Evolutionary conservation across 2,113 vertebrate species (phyloP), one percentile per base, ranked within the genome.

Genomic region (Cyprinodon tularosa): DNA sequence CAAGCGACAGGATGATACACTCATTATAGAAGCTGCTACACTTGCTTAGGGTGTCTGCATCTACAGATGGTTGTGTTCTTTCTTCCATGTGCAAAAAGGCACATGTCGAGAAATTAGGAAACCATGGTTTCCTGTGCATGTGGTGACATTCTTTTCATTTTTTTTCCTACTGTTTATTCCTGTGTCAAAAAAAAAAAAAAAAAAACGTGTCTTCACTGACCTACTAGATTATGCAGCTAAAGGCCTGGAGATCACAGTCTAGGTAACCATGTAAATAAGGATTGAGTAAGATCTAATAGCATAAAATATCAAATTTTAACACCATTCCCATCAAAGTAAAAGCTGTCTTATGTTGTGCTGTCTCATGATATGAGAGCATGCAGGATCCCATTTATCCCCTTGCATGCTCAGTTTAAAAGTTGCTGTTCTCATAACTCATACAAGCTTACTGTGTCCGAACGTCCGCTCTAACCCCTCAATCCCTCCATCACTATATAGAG

Each of bases 21-120:
- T 86, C 66, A 83, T 85, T 82, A 76, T 81, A 72, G 15, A 72
- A 64, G 77, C 80, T n/a, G 6, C 71, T 73, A 80, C 29, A 66
- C 66, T 72, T 12, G 68, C 3, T 59, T 60, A 40, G 62, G 62
- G 70, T 73, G 66, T 68, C 14, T 1, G 68, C 59, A 62, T 65
- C 78, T 20, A 60, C 11, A 20, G 36, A 62, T 63, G 64, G 64
- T 75, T 29, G 29, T 57, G 29, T 62, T 12, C 14, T 0, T 62
- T 78, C 67, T 47, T n/a, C 68, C 44, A 72, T 71, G 57, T 77
- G 48, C 66, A 39, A 50, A 78, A 69, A 67, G 64, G 60, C 48
- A 71, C 84, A 86, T n/a, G 15, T 70, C 75, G 36, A 64, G n/a
- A n/a, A 57, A 72, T 71, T 37, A 71, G 72, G 38, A 66, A 29